Percentiles rank a stretch among this genome's conserved stretches.
Conservation (phyloP, 2,797 vertebrate species). For the Oreortyx pictus region DNA sequence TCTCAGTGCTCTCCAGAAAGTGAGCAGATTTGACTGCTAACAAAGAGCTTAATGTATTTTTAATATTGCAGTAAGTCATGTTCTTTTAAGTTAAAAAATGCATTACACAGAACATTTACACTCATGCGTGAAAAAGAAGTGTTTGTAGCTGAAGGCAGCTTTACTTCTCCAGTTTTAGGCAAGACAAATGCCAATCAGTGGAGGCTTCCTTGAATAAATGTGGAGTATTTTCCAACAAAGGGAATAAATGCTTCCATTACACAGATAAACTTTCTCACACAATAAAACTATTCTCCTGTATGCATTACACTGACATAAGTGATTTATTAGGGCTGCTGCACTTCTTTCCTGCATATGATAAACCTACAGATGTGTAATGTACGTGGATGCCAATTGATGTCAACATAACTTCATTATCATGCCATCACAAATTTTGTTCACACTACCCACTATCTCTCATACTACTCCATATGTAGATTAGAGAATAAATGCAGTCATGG, state of each 20-base stretch:
- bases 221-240: neutral
- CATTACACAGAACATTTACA: neutral
- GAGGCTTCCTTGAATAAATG: neutral
- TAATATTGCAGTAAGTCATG: neutral
- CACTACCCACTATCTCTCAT: neutral
- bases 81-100: slow-evolving; percentile 6
- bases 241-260: neutral
- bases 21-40: neutral
- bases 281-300: neutral
- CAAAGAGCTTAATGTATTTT: slow-evolving; percentile 1
- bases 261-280: neutral
- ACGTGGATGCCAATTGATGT: neutral
- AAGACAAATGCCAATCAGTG: neutral
- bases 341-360: neutral
- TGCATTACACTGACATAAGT: neutral
- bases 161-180: neutral
- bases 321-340: neutral
- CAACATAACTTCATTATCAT: neutral
- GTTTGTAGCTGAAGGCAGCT: neutral
- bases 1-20: neutral
- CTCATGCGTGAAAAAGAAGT: neutral
- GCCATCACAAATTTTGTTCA: neutral
- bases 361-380: neutral
- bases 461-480: neutral
- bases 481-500: neutral